Evolutionary conservation across 2,888 invertebrate species (phyloP).

Genomic region (Epiblema foenella): DNA sequence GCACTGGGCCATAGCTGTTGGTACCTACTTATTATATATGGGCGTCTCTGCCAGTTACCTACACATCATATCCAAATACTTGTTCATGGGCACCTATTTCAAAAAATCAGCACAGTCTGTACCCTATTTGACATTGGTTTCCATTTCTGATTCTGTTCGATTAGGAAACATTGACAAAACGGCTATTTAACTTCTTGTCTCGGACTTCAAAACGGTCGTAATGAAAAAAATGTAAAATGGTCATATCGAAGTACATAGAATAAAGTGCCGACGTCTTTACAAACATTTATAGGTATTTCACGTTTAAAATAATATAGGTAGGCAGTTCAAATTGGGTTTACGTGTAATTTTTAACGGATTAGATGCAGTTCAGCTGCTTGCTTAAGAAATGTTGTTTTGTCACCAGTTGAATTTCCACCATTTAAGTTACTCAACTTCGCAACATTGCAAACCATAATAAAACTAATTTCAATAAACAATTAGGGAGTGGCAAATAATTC

Average conservation of each 20-base stretch:
- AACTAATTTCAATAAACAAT: conserved; percentile 22
- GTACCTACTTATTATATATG: no score
- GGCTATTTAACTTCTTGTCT: not conserved
- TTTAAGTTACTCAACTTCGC: conserved; percentile 20
- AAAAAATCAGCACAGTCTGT: no score
- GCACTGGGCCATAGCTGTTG: no score
- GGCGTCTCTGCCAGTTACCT: no score
- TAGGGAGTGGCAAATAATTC: conserved; percentile 19
- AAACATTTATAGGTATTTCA: not conserved
- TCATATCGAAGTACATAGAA: no score
- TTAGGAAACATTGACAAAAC: not conserved
- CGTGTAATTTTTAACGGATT: conserved; percentile 22
- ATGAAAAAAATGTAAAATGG: no score
- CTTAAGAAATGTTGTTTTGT: conserved; percentile 37
- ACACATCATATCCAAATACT: no score
- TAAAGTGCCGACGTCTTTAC: no score
- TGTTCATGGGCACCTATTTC: no score
- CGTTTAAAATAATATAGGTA: not conserved
- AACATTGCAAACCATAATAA: conserved; percentile 30
- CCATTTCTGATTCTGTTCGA: no score
- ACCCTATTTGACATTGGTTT: not conserved
- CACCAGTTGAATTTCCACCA: conserved; percentile 14
- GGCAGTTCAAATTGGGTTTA: conserved; percentile 3
- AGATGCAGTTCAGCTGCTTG: conserved; percentile 28
- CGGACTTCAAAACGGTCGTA: no score